Conservation (phyloP, 2,888 invertebrate species). For the Cenopis cana region DNA sequence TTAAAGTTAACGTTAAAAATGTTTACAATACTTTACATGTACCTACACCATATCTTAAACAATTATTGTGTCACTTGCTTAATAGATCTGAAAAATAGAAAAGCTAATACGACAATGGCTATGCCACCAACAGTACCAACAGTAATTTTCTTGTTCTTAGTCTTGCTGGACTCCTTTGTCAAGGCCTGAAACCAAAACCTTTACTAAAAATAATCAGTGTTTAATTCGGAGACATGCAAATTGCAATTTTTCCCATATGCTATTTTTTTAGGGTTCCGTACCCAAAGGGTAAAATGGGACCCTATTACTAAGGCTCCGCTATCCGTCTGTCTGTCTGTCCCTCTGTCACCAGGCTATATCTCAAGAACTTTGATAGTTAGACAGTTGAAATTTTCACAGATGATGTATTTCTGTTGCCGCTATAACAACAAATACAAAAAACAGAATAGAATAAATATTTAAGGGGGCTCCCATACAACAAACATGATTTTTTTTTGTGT, state of each 20-base stretch:
- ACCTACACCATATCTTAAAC: neutral
- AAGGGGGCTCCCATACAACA: no score
- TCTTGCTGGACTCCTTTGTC: constrained; percentile 52
- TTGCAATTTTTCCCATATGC: neutral
- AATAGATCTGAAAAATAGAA: constrained; percentile 69
- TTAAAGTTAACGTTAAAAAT: constrained; percentile 10
- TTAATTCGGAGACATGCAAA: neutral
- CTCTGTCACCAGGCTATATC: no score
- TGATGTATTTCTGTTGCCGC: no score
- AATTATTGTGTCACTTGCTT: constrained; percentile 58
- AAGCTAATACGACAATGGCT: constrained; percentile 63
- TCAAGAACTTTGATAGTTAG: no score
- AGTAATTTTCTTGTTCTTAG: constrained; percentile 68
- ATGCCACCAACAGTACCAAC: constrained; percentile 73
- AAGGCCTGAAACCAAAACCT: constrained; percentile 56
- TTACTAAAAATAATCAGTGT: neutral
- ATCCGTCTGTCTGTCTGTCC: no score
- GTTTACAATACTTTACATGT: neutral
- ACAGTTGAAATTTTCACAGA: no score
- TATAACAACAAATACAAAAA: no score
- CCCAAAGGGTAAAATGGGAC: no score
- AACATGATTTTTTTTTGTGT: neutral
- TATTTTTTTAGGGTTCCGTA: no score
- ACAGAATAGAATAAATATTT: no score
- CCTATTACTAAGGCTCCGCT: no score